Percentiles rank a stretch among this genome's conserved stretches.
Conservation (phyloP, 2,888 invertebrate genomes). For the Mesochorus sp. region DNA sequence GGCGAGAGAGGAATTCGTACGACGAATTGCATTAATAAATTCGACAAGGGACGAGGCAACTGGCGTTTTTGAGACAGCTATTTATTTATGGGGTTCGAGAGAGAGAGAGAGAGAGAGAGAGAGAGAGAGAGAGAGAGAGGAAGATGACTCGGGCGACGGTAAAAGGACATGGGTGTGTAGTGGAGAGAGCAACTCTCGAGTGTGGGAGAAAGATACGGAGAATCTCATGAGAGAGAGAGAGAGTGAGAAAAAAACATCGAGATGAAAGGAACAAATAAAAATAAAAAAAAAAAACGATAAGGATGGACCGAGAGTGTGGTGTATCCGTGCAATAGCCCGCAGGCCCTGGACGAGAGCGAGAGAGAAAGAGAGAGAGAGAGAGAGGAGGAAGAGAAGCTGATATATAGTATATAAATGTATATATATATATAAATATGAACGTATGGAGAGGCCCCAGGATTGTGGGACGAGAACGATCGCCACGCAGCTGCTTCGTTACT, state of each 20-base stretch:
- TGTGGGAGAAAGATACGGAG: slow-evolving; percentile 15
- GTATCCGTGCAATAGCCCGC: slow-evolving; percentile 54
- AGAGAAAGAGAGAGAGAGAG: slow-evolving; percentile 37
- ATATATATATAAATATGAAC: slow-evolving; percentile 12
- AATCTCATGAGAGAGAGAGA: slow-evolving; percentile 14
- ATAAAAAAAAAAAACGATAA: slow-evolving; percentile 52
- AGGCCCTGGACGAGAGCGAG: slow-evolving; percentile 32
- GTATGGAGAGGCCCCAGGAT: slow-evolving; percentile 48
- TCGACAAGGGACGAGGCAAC: slow-evolving; percentile 58
- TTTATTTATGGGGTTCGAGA: slow-evolving; percentile 57
- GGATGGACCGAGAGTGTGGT: slow-evolving; percentile 56
- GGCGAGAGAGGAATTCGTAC: slow-evolving; percentile 54
- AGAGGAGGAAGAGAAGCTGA: too few relatives aligned
- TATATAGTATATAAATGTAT: slow-evolving; percentile 5
- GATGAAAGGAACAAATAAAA: slow-evolving; percentile 49
- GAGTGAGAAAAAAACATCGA: slow-evolving; percentile 40
- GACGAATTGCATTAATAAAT: slow-evolving; percentile 63
- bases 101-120: slow-evolving; percentile 53
- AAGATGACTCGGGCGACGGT: slow-evolving; percentile 47
- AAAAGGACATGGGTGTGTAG: slow-evolving; percentile 32
- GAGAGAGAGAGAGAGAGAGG: slow-evolving; percentile 55
- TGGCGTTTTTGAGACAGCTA: slow-evolving; percentile 61
- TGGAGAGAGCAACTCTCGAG: slow-evolving; percentile 7
- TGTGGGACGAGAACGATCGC: slow-evolving; percentile 58
- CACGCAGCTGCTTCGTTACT: slow-evolving; percentile 78